phyloP scores from a whole-genome alignment of 2,113 vertebrate species.

The Terrapene triunguis region DNA sequence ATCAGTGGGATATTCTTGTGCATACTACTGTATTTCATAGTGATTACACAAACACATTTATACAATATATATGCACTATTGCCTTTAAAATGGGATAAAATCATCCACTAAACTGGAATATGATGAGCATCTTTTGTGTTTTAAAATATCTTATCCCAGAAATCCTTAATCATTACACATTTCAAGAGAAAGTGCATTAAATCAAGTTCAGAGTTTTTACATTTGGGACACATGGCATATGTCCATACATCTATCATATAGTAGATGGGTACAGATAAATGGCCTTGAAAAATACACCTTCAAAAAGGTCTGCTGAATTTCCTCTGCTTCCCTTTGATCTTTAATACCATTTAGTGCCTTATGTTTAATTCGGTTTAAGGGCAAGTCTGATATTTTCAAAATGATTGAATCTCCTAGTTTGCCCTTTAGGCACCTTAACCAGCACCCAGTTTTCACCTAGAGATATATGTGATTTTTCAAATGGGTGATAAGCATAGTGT shows the following conservation, averaged over 20 bases:
- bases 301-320: too few relatives aligned
- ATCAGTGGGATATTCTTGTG: not conserved
- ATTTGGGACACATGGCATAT: not conserved
- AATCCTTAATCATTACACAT: too few relatives aligned
- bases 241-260: not conserved
- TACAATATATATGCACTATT: accelerated
- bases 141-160: not conserved
- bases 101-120: not conserved
- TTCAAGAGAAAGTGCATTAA: not conserved
- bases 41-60: not conserved
- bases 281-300: not conserved
- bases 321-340: not conserved
- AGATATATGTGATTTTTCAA: not conserved
- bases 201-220: not conserved
- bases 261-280: accelerated
- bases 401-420: not conserved
- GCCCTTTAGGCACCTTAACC: not conserved
- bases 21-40: not conserved
- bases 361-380: not conserved
- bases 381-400: not conserved
- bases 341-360: not conserved
- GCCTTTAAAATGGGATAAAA: not conserved
- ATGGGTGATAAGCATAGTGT: not conserved
- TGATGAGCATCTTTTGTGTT: accelerated
- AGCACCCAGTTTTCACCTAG: not conserved